phyloP scores from a whole-genome alignment of 1,140 invertebrate genomes.

The Bombus affinis region DNA sequence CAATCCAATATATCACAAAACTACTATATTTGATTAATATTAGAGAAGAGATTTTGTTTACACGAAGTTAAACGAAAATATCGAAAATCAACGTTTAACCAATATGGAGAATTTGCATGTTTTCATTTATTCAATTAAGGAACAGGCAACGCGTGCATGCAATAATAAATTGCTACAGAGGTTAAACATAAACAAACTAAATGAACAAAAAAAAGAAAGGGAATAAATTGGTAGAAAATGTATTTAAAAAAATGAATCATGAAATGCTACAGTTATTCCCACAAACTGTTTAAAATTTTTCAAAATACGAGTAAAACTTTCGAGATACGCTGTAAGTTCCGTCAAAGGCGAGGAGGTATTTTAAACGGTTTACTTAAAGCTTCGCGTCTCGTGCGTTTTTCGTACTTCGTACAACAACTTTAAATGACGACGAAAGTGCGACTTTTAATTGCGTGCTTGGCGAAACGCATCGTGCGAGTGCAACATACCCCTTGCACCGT shows the following conservation, averaged over 20 bases:
- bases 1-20: background rate
- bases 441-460: slow-evolving; percentile 54
- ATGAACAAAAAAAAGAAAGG: background rate
- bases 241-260: background rate
- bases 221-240: background rate
- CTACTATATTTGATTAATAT: slow-evolving; percentile 7
- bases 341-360: background rate
- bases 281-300: too few species aligned
- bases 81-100: slow-evolving; percentile 1
- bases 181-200: background rate
- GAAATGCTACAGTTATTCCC: background rate
- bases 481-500: slow-evolving; percentile 21
- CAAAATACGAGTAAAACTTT: background rate
- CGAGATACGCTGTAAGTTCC: too few species aligned
- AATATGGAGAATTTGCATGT: background rate
- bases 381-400: background rate
- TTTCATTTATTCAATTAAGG: slow-evolving; percentile 12
- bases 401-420: slow-evolving; percentile 20
- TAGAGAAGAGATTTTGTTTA: background rate
- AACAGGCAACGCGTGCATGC: background rate
- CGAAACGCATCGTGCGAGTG: slow-evolving; percentile 25
- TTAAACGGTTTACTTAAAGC: slow-evolving; percentile 40
- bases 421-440: slow-evolving; percentile 37
- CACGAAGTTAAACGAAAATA: slow-evolving; percentile 7
- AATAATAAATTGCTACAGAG: background rate